Conservation (phyloP, 2,797 vertebrate species). For the Sebastolobus altivelis region DNA sequence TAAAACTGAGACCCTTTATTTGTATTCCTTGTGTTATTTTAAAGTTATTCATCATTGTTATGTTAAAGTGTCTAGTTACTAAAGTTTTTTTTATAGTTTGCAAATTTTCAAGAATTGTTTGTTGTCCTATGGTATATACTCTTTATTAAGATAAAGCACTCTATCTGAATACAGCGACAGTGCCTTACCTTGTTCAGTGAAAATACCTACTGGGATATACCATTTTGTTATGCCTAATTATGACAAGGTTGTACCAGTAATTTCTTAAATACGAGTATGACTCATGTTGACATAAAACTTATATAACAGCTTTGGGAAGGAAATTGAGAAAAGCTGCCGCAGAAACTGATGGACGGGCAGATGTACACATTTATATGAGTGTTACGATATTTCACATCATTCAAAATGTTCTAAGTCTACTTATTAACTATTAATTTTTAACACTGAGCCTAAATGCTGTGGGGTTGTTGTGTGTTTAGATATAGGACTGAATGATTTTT, state of each 20-base stretch:
- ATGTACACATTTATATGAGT: background rate
- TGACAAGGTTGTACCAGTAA: too few relatives aligned
- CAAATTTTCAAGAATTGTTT: background rate
- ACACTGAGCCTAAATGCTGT: conserved; percentile 48
- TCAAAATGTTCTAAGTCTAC: conserved; percentile 11
- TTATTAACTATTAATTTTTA: conserved; percentile 65
- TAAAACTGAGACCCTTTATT: background rate
- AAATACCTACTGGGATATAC: too few relatives aligned
- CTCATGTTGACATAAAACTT: background rate
- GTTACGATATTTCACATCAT: background rate
- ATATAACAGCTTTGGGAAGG: background rate
- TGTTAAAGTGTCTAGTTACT: background rate
- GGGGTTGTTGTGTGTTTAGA: conserved; percentile 9
- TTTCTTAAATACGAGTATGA: too few relatives aligned
- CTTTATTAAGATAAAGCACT: background rate
- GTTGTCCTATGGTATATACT: background rate
- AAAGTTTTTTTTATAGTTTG: background rate
- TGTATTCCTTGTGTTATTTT: background rate
- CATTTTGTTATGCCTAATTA: too few relatives aligned
- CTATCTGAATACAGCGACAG: background rate
- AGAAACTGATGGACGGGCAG: background rate
- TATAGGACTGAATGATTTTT: background rate
- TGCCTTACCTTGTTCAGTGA: too few relatives aligned
- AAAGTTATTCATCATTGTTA: background rate
- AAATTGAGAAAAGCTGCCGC: too few relatives aligned